These are phyloP conservation scores for Drosophila kanekoi DNA, from an alignment of 2,888 invertebrate genomes.

Conservation along the genomic window DNA sequence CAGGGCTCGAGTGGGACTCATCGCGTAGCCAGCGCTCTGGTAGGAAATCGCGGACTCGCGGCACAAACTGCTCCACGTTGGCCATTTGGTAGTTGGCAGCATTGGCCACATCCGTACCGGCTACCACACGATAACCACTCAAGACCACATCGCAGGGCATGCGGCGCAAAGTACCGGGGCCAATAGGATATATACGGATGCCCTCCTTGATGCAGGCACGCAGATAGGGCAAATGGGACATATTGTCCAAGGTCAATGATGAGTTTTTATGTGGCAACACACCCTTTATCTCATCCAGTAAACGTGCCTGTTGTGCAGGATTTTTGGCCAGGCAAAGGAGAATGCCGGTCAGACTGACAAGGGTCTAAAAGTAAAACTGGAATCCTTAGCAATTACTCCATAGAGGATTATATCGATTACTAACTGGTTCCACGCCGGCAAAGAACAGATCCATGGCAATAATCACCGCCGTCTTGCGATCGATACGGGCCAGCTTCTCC, in stretches of 20 bases:
- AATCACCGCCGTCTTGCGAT: slow-evolving; percentile 87
- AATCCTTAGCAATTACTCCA: not conserved
- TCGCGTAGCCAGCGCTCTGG: slow-evolving; percentile 91
- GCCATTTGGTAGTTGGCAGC: slow-evolving; percentile 88
- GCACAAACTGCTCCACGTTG: slow-evolving; percentile 88
- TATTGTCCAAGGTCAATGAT: slow-evolving; percentile 84
- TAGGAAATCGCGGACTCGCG: slow-evolving; percentile 87
- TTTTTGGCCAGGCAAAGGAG: slow-evolving; percentile 88
- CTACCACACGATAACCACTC: slow-evolving; percentile 88
- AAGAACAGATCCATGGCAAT: slow-evolving; percentile 90
- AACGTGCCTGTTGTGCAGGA: slow-evolving; percentile 87
- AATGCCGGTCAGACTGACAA: slow-evolving; percentile 86
- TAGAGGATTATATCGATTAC: slow-evolving; percentile 29
- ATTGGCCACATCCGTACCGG: slow-evolving; percentile 89
- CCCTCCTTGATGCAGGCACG: slow-evolving; percentile 91
- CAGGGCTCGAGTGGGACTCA: slow-evolving; percentile 39
- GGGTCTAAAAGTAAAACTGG: slow-evolving; percentile 46
- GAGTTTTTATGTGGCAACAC: slow-evolving; percentile 85
- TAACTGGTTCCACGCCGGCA: slow-evolving; percentile 91
- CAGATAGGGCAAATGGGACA: slow-evolving; percentile 87
- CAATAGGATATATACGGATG: slow-evolving; percentile 88
- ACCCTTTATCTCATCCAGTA: slow-evolving; percentile 87
- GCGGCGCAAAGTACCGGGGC: slow-evolving; percentile 87
- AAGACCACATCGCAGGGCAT: slow-evolving; percentile 87
- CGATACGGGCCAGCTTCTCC: slow-evolving; percentile 88